phyloP scores from a whole-genome alignment of 2,113 vertebrate species.

The Onychostruthus taczanowskii region DNA sequence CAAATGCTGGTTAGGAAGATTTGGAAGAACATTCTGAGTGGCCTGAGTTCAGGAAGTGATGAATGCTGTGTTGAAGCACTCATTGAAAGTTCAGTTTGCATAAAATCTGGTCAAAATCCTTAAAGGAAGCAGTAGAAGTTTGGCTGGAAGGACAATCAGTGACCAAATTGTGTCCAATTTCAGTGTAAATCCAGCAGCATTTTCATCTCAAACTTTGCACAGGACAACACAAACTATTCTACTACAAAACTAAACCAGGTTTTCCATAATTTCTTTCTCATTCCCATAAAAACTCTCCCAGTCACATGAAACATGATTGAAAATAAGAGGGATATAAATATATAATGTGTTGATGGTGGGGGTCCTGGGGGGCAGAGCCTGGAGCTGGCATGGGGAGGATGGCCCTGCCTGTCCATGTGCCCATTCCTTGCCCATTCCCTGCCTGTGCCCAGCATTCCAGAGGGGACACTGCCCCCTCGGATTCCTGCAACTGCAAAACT shows the following conservation, averaged over 20 bases:
- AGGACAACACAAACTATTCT: accelerated
- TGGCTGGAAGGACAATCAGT: neutral
- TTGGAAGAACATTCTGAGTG: accelerated
- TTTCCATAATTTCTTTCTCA: neutral
- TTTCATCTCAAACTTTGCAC: neutral
- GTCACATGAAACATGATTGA: neutral
- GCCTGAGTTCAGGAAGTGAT: accelerated
- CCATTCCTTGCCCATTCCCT: neutral
- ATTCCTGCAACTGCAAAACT: constrained; percentile 64
- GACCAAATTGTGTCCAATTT: neutral
- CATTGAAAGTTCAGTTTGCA: neutral
- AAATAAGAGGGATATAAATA: no score
- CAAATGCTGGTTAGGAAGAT: neutral
- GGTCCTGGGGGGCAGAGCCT: neutral
- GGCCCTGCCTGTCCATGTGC: neutral
- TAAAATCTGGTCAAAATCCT: neutral
- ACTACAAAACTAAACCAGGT: neutral
- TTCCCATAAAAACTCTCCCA: neutral
- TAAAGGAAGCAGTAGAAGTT: neutral
- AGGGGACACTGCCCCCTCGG: neutral
- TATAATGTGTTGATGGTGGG: accelerated
- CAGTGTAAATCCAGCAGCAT: neutral
- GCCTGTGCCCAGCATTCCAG: neutral
- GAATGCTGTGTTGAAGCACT: neutral
- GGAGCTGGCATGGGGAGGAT: neutral